Evolutionary conservation across 1,140 invertebrate genomes (phyloP).

Genomic region (Dolichoris vasculosae): DNA sequence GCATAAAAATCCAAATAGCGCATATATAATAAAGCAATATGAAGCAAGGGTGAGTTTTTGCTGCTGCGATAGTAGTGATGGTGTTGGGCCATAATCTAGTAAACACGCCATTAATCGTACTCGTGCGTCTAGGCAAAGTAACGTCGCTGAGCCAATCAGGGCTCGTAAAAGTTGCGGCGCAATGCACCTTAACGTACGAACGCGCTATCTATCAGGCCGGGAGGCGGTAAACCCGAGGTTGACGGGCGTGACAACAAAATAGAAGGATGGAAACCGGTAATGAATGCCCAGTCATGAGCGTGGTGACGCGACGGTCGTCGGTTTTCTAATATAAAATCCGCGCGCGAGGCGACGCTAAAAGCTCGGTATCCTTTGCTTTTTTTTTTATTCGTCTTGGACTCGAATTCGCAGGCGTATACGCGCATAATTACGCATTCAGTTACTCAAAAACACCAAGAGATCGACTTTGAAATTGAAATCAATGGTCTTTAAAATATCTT

Average conservation of each 20-base stretch:
- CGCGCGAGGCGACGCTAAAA: neutral
- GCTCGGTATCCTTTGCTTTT: neutral
- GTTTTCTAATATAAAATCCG: neutral
- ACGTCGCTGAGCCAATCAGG: slow-evolving; percentile 9
- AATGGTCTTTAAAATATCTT: no score
- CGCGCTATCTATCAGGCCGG: slow-evolving; percentile 36
- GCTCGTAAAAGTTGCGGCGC: slow-evolving; percentile 28
- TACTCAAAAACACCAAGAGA: no score
- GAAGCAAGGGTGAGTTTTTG: slow-evolving; percentile 1
- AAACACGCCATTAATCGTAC: slow-evolving; percentile 31
- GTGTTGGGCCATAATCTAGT: slow-evolving; percentile 33
- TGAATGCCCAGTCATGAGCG: slow-evolving; percentile 24
- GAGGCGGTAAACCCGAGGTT: neutral
- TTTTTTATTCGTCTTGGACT: neutral
- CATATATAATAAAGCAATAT: slow-evolving; percentile 5
- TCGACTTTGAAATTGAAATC: no score
- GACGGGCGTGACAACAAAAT: slow-evolving; percentile 8
- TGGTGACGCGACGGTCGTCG: neutral
- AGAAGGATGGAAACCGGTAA: slow-evolving; percentile 36
- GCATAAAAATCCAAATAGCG: neutral
- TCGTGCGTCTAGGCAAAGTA: neutral
- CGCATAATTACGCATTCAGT: neutral
- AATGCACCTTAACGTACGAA: slow-evolving; percentile 35
- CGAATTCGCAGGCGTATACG: neutral
- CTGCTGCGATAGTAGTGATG: no score